Evolutionary conservation across 2,113 vertebrate species (phyloP).

Genomic region (Ochotona curzoniae): DNA sequence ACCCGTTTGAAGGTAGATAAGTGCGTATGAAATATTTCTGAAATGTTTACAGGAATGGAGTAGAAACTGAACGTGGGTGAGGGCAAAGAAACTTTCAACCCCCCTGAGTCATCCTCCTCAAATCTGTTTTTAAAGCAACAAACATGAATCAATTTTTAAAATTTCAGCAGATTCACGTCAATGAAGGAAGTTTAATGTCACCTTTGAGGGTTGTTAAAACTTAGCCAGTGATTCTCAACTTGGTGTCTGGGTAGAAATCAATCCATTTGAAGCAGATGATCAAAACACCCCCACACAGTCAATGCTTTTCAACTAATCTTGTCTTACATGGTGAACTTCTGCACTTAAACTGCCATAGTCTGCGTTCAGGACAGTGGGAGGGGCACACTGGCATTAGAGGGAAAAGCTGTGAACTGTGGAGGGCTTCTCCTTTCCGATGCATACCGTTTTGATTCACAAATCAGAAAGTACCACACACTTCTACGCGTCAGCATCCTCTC

Average conservation of each 20-base stretch:
- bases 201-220: conserved; percentile 15
- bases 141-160: neutral
- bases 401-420: conserved; percentile 16
- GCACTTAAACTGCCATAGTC: conserved; percentile 3
- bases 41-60: neutral
- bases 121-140: neutral
- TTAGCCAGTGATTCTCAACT: neutral
- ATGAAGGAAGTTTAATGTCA: neutral
- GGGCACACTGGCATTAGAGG: neutral
- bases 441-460: neutral
- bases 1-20: neutral
- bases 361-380: neutral
- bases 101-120: neutral
- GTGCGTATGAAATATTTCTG: neutral
- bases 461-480: conserved; percentile 7
- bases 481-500: conserved; percentile 24
- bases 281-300: neutral
- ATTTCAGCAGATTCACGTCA: conserved; percentile 21
- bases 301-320: neutral
- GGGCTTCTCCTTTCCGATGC: neutral
- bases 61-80: neutral
- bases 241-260: conserved; percentile 27
- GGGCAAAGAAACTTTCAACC: neutral
- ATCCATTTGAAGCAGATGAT: conserved; percentile 17
- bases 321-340: neutral